phyloP scores from a whole-genome alignment of 1,140 invertebrate species.

The Eurytemora carolleeae region DNA sequence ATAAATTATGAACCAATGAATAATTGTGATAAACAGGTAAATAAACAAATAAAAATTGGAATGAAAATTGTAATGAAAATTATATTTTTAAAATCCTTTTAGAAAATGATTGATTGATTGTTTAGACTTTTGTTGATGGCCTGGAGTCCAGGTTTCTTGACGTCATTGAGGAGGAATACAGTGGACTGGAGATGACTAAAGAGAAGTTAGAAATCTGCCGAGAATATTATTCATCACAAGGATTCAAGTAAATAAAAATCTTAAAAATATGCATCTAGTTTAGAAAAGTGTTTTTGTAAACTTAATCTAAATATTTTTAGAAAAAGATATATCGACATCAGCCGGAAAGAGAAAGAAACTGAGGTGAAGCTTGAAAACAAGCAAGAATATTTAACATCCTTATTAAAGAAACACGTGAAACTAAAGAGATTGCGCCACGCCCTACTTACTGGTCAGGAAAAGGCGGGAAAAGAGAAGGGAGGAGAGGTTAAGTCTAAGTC shows the following conservation, averaged over 20 bases:
- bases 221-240: not conserved
- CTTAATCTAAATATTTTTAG: not conserved
- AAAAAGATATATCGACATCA: not conserved
- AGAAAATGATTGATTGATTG: too few species aligned
- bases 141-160: not conserved
- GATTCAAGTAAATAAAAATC: not conserved
- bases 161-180: not conserved
- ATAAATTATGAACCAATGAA: too few species aligned
- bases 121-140: too few species aligned
- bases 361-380: too few species aligned
- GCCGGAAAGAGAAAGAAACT: not conserved
- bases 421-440: too few species aligned
- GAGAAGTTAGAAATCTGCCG: not conserved
- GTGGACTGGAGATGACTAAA: not conserved
- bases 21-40: not conserved
- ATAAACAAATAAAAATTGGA: not conserved
- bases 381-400: too few species aligned
- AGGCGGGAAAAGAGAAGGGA: too few species aligned
- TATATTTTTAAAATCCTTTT: too few species aligned
- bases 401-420: too few species aligned
- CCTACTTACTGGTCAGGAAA: too few species aligned
- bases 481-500: too few species aligned
- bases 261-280: not conserved
- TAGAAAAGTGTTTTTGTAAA: not conserved
- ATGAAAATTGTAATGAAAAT: too few species aligned